phyloP scores from a whole-genome alignment of 2,888 invertebrate species.

The Lypha dubia region DNA sequence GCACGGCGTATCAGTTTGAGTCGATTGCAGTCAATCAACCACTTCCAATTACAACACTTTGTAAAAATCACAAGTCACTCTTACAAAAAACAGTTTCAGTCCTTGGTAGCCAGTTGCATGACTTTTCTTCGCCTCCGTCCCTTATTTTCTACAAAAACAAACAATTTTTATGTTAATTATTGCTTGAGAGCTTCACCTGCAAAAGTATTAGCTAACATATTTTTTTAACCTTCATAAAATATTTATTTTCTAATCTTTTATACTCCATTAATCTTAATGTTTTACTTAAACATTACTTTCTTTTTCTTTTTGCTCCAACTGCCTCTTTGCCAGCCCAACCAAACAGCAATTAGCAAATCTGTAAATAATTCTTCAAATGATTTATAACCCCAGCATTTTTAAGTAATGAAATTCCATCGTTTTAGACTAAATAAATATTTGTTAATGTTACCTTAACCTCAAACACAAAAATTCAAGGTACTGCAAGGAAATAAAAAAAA shows the following conservation, averaged over 20 bases:
- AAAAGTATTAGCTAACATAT: too few relatives aligned
- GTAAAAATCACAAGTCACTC: too few relatives aligned
- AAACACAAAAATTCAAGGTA: constrained; percentile 45
- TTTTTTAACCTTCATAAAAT: neutral
- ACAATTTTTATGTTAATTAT: neutral
- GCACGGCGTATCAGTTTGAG: too few relatives aligned
- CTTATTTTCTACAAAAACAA: too few relatives aligned
- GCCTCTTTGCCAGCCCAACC: neutral
- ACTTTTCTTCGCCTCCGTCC: too few relatives aligned
- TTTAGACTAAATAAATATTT: constrained; percentile 43
- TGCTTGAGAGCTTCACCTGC: neutral
- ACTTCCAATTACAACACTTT: too few relatives aligned
- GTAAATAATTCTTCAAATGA: neutral
- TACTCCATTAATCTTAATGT: constrained; percentile 8
- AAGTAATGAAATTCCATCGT: neutral
- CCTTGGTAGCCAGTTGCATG: too few relatives aligned
- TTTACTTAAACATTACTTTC: too few relatives aligned
- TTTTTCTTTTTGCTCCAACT: neutral
- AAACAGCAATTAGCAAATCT: constrained; percentile 32
- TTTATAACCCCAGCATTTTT: constrained; percentile 1
- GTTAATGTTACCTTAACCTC: constrained; percentile 53
- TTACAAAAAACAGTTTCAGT: too few relatives aligned
- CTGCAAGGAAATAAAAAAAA: too few relatives aligned
- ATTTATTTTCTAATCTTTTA: neutral
- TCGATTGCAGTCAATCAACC: too few relatives aligned